phyloP scores from a whole-genome alignment of 1,140 invertebrate genomes.

The Heliconius hermathena region DNA sequence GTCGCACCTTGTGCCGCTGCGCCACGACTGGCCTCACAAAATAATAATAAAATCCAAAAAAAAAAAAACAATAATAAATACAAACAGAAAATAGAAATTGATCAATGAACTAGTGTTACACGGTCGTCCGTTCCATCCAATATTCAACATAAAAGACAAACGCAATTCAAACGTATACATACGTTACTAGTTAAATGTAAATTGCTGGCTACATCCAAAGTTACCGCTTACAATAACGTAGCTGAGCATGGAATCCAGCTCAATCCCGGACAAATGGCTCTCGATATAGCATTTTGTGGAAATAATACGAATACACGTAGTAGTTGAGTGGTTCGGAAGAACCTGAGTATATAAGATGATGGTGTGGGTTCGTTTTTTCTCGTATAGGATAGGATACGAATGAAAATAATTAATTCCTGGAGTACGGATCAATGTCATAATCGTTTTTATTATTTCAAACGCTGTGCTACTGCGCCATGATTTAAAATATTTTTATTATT shows the following conservation, averaged over 20 bases:
- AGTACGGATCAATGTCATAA: too few relatives aligned
- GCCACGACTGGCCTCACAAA: too few relatives aligned
- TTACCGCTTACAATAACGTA: constrained; percentile 29
- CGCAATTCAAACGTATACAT: constrained; percentile 6
- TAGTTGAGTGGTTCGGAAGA: background rate
- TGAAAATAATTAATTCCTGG: too few relatives aligned
- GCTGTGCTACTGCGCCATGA: too few relatives aligned
- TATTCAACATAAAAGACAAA: constrained; percentile 11
- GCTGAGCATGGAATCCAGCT: constrained; percentile 26
- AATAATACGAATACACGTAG: constrained; percentile 27
- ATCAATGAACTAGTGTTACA: background rate
- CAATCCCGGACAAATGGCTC: constrained; percentile 35
- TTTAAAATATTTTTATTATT: too few relatives aligned
- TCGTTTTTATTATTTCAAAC: too few relatives aligned
- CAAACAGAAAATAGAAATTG: background rate
- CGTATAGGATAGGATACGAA: too few relatives aligned
- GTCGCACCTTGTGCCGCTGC: too few relatives aligned
- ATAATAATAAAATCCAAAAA: too few relatives aligned
- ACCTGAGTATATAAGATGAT: too few relatives aligned
- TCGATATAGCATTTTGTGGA: constrained; percentile 28
- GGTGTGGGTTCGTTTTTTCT: too few relatives aligned
- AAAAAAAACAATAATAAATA: too few relatives aligned
- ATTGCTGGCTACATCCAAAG: constrained; percentile 16
- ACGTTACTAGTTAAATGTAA: constrained; percentile 12
- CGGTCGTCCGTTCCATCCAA: background rate